Conservation (phyloP, 2,113 vertebrate species). For the Glareola pratincola region DNA sequence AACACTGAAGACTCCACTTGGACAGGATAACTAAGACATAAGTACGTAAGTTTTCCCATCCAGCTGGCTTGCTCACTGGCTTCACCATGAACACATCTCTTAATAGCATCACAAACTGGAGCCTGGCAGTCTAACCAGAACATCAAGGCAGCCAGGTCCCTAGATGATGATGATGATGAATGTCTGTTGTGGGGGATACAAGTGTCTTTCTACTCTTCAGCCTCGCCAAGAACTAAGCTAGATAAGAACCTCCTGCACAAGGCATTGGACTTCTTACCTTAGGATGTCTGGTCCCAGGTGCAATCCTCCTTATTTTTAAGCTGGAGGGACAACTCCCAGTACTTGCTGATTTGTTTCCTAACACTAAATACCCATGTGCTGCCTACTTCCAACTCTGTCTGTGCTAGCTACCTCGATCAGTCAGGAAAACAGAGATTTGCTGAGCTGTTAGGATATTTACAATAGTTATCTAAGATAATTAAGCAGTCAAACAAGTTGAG, state of each 20-base stretch:
- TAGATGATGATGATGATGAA: rapidly evolving
- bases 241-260: background rate
- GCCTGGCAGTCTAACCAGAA: background rate
- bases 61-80: background rate
- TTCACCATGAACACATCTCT: background rate
- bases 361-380: background rate
- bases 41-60: background rate
- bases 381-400: background rate
- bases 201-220: background rate
- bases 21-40: background rate
- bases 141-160: background rate
- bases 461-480: background rate
- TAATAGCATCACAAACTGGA: background rate
- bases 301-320: background rate
- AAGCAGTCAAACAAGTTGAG: background rate
- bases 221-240: background rate
- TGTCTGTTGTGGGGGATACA: background rate
- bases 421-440: background rate
- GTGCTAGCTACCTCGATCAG: background rate
- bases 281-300: background rate
- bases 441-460: background rate
- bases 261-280: background rate
- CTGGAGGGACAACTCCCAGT: background rate
- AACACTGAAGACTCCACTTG: background rate
- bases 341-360: background rate